These are phyloP conservation scores for Tenodera sinensis DNA, from an alignment of 2,888 invertebrate genomes.

Conservation along the genomic window DNA sequence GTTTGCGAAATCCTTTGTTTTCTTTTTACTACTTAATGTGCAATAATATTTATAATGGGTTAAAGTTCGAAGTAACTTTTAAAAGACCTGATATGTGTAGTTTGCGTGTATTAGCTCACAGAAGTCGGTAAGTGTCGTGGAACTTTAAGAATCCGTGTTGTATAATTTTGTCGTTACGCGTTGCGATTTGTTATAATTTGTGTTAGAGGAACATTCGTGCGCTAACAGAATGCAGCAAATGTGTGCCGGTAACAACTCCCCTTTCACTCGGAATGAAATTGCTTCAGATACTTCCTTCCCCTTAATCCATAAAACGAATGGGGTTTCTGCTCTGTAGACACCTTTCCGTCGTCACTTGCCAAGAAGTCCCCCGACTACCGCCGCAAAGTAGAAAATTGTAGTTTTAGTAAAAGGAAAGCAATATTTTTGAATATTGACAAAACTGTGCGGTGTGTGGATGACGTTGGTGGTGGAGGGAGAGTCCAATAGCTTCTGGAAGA, in stretches of 20 bases:
- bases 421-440: constrained; percentile 31
- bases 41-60: too few relatives aligned
- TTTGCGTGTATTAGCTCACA: too few relatives aligned
- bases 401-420: constrained; percentile 28
- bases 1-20: too few relatives aligned
- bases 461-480: constrained; percentile 11
- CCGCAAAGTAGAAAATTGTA: constrained; percentile 17
- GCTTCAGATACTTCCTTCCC: background rate
- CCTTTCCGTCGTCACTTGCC: constrained; percentile 1
- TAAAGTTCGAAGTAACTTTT: too few relatives aligned
- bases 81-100: too few relatives aligned
- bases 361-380: background rate
- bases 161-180: too few relatives aligned
- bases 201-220: too few relatives aligned
- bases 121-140: too few relatives aligned
- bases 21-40: too few relatives aligned
- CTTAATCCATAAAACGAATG: background rate
- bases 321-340: background rate
- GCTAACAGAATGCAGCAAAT: background rate
- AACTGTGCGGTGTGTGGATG: constrained; percentile 25
- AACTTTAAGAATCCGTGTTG: too few relatives aligned
- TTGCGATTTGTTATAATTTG: too few relatives aligned
- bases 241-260: background rate
- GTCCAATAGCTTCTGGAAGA: background rate
- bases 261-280: background rate